A percentile compares a stretch with the other conserved stretches of the same genome.
These are phyloP conservation scores for Pygoscelis adeliae DNA, from an alignment of 2,113 vertebrate genomes.

Conservation along the genomic window DNA sequence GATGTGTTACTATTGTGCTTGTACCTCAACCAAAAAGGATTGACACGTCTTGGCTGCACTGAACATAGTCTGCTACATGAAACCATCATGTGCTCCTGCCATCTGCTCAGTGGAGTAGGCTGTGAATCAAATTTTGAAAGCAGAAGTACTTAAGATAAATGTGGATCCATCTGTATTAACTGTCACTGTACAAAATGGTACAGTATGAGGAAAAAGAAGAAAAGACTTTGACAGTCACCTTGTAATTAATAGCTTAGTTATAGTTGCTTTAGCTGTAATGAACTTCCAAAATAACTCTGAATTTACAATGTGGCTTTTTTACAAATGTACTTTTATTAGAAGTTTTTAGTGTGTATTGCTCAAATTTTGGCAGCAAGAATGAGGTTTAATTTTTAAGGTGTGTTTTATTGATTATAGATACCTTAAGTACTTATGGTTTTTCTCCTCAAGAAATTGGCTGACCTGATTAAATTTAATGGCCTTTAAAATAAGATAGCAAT, in stretches of 20 bases:
- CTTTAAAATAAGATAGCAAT: background rate
- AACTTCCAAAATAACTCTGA: background rate
- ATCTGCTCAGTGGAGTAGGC: constrained; percentile 1
- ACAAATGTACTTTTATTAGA: background rate
- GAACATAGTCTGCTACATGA: background rate
- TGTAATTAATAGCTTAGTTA: background rate
- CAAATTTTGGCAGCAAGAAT: background rate
- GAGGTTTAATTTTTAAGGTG: background rate
- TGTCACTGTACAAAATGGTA: background rate
- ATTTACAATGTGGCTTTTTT: background rate
- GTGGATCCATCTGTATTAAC: background rate
- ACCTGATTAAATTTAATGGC: background rate
- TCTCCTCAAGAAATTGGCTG: background rate
- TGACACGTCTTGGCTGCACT: background rate
- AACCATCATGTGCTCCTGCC: background rate
- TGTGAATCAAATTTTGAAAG: constrained; percentile 17
- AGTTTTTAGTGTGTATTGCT: background rate
- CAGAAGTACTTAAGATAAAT: constrained; percentile 20
- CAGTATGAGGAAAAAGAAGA: background rate
- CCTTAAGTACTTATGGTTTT: background rate
- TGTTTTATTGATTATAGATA: background rate
- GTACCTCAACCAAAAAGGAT: background rate
- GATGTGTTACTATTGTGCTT: background rate
- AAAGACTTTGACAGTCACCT: background rate
- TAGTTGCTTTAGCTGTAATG: background rate